Evolutionary conservation across 1,140 invertebrate species (phyloP), one percentile per base, ranked within the genome.

Genomic region (Drosophila sucinea): DNA sequence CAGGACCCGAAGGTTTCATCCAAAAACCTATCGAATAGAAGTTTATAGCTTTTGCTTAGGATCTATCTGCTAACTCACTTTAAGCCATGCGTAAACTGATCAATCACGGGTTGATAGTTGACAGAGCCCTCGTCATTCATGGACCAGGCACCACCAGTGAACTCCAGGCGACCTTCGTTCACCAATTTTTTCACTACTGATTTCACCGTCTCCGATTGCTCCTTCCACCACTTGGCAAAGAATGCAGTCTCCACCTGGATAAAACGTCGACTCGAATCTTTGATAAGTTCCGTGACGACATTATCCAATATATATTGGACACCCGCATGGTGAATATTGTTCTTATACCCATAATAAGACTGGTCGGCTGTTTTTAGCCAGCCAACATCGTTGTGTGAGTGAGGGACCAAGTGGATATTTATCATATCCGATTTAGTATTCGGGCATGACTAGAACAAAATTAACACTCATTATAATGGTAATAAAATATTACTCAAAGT

Each of bases 61-160:
- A 75, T 8, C 8, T 0, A 1, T 3, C 6, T 4, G 6, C 1
- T 5, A 10, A 58, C 94, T 91, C 89, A 96, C 96, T 94, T 94
- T 38, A 96, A 92, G 7, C 96, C 96, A 94, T 95, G 95, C 1
- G 95, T 94, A 87, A 98, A 98, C 92, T 99, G 98, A 92, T 99
- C 98, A 33, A 99, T 96, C 11, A 98, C 96, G 38, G 96, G 97
- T 70, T 97, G 96, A 92, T 99, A 99, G 90, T 99, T 97, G 0
- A 97, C 95, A 0, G 95, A 93, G 0, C 98, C 98, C 90, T 99
- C 98, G 83, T 99, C 98, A 92, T 99, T 98, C 97, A 98, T 98
- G 67, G 95, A 95, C 97, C 97, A 98, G 0, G 95, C 96, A 0
- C 97, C 97, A 1, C 95, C 95, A 3, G 96, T 96, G 72, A 99